Evolutionary conservation across 2,888 invertebrate genomes (phyloP).

Genomic region (Fragum fragum): DNA sequence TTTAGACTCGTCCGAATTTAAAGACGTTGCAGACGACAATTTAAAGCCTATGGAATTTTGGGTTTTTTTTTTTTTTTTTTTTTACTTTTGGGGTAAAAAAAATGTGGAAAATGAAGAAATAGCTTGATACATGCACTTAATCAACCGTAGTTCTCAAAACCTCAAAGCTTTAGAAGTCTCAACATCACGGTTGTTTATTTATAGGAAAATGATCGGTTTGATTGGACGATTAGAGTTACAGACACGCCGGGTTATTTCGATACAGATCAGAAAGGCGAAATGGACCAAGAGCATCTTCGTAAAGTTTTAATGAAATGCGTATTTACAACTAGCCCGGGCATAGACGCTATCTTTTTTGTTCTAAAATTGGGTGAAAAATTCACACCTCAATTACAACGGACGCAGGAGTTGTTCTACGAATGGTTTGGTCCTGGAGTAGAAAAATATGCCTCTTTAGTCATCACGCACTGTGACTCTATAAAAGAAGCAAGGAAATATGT

Average conservation of each 20-base stretch:
- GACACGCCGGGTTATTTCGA: conserved; percentile 10
- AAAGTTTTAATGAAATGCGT: conserved; percentile 1
- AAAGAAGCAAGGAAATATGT: neutral
- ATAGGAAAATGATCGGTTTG: neutral
- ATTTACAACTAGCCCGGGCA: conserved; percentile 2
- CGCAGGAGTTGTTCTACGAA: neutral
- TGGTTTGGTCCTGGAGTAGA: neutral
- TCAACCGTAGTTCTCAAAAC: too few relatives aligned
- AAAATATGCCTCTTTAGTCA: neutral
- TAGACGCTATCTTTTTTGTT: conserved; percentile 6
- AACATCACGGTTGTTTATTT: neutral
- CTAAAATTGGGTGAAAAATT: conserved; percentile 10
- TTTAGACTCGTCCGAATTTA: too few relatives aligned
- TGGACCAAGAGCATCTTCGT: neutral
- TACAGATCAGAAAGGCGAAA: neutral
- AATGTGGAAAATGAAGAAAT: too few relatives aligned
- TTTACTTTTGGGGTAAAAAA: too few relatives aligned
- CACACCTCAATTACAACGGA: neutral
- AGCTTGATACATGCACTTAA: too few relatives aligned
- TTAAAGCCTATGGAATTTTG: too few relatives aligned
- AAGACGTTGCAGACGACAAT: too few relatives aligned
- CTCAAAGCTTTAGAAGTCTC: too few relatives aligned
- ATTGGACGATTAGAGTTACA: neutral
- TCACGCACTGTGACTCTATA: neutral
- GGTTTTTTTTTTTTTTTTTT: too few relatives aligned